Percentiles rank a stretch among this genome's conserved stretches.
phyloP scores from a whole-genome alignment of 2,888 invertebrate genomes.

The Hydroisotoma schaefferi region DNA sequence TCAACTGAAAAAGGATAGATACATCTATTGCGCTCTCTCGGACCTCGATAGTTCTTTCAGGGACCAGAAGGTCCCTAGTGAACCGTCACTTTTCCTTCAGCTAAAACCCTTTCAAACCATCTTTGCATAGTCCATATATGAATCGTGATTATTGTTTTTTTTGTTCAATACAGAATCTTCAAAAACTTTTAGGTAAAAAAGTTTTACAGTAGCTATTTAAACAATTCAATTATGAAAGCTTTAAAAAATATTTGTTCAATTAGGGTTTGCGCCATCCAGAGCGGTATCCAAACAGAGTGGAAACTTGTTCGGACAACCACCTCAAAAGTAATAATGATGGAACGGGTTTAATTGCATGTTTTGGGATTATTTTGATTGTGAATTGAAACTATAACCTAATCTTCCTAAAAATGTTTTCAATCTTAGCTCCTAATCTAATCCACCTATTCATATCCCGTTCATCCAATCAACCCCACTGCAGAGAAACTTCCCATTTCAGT shows the following conservation, averaged over 20 bases:
- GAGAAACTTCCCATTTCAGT: no score
- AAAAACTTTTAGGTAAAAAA: neutral
- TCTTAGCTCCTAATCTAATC: no score
- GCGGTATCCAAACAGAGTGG: conserved; percentile 94
- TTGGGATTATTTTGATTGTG: neutral
- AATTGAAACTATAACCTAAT: neutral
- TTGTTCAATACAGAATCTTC: neutral
- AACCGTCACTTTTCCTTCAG: no score
- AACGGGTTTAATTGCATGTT: neutral
- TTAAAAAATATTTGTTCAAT: conserved; percentile 89
- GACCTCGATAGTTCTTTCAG: no score
- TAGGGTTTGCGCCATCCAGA: conserved; percentile 95
- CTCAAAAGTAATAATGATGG: conserved; percentile 50
- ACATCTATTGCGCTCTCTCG: neutral
- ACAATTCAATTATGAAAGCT: conserved; percentile 79
- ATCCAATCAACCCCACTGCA: no score
- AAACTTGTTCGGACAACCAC: conserved; percentile 75
- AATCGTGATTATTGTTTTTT: neutral
- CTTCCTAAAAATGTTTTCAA: no score
- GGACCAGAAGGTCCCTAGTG: no score
- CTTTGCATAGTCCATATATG: no score
- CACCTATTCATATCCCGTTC: no score
- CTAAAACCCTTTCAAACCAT: no score
- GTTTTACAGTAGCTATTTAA: no score
- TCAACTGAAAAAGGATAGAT: no score